phyloP scores from a whole-genome alignment of 2,888 invertebrate species.

The Latrodectus elegans region DNA sequence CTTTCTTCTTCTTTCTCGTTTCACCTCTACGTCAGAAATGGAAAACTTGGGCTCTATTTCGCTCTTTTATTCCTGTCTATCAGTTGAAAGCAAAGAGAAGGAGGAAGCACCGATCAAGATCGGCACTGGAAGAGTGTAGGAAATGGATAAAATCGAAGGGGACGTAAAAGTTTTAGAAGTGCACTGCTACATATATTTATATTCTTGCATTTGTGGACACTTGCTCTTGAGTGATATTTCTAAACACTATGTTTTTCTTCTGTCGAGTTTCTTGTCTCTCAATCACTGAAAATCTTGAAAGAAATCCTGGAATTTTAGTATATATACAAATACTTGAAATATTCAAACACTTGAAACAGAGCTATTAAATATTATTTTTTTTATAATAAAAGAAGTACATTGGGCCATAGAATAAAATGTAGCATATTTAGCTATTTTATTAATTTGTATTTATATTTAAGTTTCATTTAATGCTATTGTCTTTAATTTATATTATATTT shows the following conservation, averaged over 20 bases:
- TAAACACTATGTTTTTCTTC: background rate
- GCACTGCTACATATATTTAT: background rate
- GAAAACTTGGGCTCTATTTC: slow-evolving; percentile 54
- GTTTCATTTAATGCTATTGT: no score
- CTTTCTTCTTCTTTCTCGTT: slow-evolving; percentile 11
- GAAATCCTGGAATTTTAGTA: no score
- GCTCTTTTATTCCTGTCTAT: slow-evolving; percentile 51
- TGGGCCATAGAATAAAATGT: no score
- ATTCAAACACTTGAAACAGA: no score
- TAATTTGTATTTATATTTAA: no score
- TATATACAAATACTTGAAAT: no score
- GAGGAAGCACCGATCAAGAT: slow-evolving; percentile 6
- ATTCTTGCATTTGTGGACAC: slow-evolving; percentile 1
- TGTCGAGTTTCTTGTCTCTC: background rate
- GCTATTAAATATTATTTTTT: no score
- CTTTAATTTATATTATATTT: no score
- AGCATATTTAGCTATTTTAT: no score
- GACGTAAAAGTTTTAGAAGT: slow-evolving; percentile 7
- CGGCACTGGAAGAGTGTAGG: background rate
- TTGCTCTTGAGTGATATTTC: background rate
- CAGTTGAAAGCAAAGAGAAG: slow-evolving; percentile 22
- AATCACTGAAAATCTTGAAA: no score
- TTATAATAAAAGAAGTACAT: no score
- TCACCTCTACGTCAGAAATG: slow-evolving; percentile 49
- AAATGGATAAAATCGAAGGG: slow-evolving; percentile 18